phyloP scores from a whole-genome alignment of 2,113 vertebrate species.

The Cettia cetti region DNA sequence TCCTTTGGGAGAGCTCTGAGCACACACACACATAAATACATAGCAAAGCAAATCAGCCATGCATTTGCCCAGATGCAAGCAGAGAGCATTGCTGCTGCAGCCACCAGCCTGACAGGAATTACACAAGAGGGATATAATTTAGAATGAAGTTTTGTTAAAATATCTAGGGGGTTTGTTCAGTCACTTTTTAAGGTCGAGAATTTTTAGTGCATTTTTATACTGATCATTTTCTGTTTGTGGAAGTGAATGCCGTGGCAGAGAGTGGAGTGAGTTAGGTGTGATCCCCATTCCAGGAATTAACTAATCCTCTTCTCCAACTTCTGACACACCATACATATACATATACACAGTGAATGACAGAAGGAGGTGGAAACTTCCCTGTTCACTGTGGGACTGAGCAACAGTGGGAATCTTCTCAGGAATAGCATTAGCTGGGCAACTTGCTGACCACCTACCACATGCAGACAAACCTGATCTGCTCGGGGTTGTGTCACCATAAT shows the following conservation, averaged over 20 bases:
- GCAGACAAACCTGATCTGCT: neutral
- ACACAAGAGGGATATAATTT: neutral
- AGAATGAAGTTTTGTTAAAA: neutral
- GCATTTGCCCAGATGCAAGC: neutral
- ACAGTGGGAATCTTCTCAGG: neutral
- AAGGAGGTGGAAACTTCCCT: neutral
- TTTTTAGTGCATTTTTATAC: neutral
- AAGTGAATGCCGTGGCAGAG: fast-evolving
- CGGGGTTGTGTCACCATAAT: neutral
- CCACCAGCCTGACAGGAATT: neutral
- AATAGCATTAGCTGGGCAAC: neutral
- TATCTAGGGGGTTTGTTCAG: neutral
- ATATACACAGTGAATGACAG: neutral
- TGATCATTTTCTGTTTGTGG: neutral
- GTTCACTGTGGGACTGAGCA: neutral
- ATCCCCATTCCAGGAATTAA: neutral
- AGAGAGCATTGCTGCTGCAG: neutral
- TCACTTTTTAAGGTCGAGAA: fast-evolving
- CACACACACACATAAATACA: neutral
- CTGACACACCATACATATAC: neutral
- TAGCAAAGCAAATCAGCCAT: neutral
- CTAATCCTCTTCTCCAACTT: neutral
- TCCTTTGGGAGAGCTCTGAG: slow-evolving; percentile 16
- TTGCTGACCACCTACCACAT: neutral
- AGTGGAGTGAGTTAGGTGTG: neutral